Percentiles rank a stretch among this genome's conserved stretches.
These are phyloP conservation scores for Labrus mixtus DNA, from an alignment of 2,113 vertebrate genomes.

Conservation along the genomic window DNA sequence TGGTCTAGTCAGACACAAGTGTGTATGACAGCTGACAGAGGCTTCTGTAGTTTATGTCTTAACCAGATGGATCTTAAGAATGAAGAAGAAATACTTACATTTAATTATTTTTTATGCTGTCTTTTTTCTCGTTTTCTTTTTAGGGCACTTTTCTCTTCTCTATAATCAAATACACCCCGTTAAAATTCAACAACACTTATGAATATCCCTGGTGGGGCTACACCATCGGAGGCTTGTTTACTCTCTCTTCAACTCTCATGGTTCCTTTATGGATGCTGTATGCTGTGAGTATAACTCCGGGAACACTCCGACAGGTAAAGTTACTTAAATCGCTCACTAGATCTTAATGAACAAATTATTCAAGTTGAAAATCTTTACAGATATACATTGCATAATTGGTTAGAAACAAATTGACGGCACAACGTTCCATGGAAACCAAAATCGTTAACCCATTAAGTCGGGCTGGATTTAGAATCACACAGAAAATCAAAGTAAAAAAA, in stretches of 20 bases:
- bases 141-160: conserved; percentile 82
- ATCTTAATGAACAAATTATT: background rate
- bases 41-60: conserved; percentile 37
- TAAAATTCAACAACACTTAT: conserved; percentile 83
- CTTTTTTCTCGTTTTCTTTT: conserved; percentile 1
- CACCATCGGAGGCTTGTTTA: conserved; percentile 80
- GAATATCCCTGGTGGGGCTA: conserved; percentile 88
- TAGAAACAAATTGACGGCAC: no score
- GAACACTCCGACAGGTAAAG: conserved; percentile 79
- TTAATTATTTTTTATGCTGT: background rate
- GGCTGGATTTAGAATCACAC: no score
- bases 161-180: conserved; percentile 76
- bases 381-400: no score
- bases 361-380: no score
- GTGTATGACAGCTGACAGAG: conserved; percentile 41
- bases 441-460: no score
- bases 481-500: no score
- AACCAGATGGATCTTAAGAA: conserved; percentile 26
- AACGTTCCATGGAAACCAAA: no score
- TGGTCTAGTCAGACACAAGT: background rate
- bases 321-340: background rate
- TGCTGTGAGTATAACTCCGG: conserved; percentile 74
- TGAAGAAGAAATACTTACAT: no score
- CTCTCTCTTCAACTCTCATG: conserved; percentile 83
- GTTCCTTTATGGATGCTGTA: conserved; percentile 83